A percentile compares a stretch with the other conserved stretches of the same genome.
Conservation (phyloP, 2,888 invertebrate genomes). For the Dione juno region DNA sequence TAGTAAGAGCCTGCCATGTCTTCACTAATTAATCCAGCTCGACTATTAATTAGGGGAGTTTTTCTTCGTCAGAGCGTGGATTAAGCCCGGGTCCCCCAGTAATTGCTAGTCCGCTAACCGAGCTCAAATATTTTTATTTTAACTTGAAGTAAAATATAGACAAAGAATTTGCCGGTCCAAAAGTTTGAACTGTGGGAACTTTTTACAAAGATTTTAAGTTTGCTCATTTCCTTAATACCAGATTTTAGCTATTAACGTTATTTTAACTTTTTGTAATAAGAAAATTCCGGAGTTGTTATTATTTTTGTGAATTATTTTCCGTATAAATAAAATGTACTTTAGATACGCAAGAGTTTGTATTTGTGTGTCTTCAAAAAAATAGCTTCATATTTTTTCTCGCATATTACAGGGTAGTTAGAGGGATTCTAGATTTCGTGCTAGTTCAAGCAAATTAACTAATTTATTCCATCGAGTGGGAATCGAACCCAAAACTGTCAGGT, state of each 20-base stretch:
- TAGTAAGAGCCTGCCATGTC: slow-evolving; percentile 59
- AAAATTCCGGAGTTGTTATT: background rate
- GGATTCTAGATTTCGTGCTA: too few relatives aligned
- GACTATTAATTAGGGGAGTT: slow-evolving; percentile 77
- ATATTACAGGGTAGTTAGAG: too few relatives aligned
- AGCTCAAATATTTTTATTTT: slow-evolving; percentile 52
- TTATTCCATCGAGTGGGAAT: too few relatives aligned
- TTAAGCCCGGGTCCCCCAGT: slow-evolving; percentile 62
- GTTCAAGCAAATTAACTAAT: too few relatives aligned
- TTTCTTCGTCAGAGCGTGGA: slow-evolving; percentile 68
- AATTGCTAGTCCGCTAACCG: slow-evolving; percentile 58
- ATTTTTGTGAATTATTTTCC: background rate
- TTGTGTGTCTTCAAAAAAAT: too few relatives aligned
- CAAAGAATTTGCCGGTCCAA: slow-evolving; percentile 32
- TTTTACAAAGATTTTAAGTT: slow-evolving; percentile 25
- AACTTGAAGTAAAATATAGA: slow-evolving; percentile 41
- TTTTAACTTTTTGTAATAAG: slow-evolving; percentile 10
- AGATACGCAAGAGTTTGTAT: too few relatives aligned
- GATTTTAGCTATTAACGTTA: slow-evolving; percentile 10
- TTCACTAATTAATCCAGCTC: slow-evolving; percentile 74
- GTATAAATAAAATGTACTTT: background rate
- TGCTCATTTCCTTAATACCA: slow-evolving; percentile 19
- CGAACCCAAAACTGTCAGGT: too few relatives aligned
- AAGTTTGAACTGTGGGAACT: slow-evolving; percentile 32
- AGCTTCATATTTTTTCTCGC: too few relatives aligned